Conservation (phyloP, 2,113 vertebrate species). For the Psettodes erumei region DNA sequence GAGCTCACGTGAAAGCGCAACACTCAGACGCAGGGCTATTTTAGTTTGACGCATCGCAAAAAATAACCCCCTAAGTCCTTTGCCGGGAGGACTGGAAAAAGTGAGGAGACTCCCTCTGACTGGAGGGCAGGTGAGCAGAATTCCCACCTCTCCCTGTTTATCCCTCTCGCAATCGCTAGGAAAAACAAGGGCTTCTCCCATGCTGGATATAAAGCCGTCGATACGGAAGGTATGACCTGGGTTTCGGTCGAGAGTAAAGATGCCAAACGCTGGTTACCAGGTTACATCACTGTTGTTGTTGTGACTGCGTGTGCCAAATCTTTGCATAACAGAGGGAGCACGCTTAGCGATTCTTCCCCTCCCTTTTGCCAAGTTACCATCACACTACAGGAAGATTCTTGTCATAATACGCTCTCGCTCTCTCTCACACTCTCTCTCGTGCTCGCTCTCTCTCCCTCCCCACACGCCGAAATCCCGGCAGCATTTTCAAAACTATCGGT, state of each 20-base stretch:
- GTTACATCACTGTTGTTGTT: conserved; percentile 86
- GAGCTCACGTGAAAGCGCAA: conserved; percentile 59
- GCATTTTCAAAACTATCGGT: conserved; percentile 58
- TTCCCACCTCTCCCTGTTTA: conserved; percentile 76
- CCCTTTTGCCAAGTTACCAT: conserved; percentile 79
- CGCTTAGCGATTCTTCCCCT: conserved; percentile 77
- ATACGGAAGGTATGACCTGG: conserved; percentile 81
- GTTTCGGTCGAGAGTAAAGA: conserved; percentile 77
- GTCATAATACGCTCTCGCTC: conserved; percentile 61
- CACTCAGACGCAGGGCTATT: conserved; percentile 69
- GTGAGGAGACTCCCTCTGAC: conserved; percentile 75
- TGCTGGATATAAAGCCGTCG: conserved; percentile 71
- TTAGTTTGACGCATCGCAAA: conserved; percentile 70
- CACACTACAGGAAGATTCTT: conserved; percentile 77
- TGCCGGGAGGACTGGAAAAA: conserved; percentile 81
- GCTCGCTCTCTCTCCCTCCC: neutral
- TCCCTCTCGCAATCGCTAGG: conserved; percentile 61
- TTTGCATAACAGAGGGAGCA: conserved; percentile 78
- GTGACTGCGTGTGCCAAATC: conserved; percentile 80
- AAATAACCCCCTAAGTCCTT: conserved; percentile 74
- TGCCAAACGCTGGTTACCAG: conserved; percentile 84
- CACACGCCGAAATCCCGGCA: conserved; percentile 47
- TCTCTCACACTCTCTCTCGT: neutral
- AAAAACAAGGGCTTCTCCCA: conserved; percentile 80
- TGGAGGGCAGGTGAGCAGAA: conserved; percentile 77